A percentile compares a stretch with the other conserved stretches of the same genome.
Evolutionary conservation across 2,113 vertebrate genomes (phyloP).

Genomic region (Macrotis lagotis): DNA sequence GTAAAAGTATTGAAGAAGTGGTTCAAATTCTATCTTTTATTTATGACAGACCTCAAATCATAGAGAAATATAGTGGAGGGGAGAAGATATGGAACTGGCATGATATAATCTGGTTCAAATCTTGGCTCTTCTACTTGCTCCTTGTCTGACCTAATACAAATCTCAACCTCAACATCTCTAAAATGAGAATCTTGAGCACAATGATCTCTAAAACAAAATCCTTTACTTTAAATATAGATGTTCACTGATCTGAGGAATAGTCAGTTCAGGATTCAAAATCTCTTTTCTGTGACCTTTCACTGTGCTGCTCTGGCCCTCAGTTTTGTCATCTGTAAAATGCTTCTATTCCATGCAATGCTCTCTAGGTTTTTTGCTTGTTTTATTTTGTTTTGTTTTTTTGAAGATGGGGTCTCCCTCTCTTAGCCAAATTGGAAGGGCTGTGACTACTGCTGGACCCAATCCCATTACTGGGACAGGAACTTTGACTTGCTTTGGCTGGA

Average conservation of each 20-base stretch:
- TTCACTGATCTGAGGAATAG: background rate
- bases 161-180: background rate
- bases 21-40: constrained; percentile 2
- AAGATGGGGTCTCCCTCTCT: background rate
- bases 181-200: background rate
- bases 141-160: background rate
- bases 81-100: background rate
- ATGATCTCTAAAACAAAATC: background rate
- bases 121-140: background rate
- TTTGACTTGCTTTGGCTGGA: background rate
- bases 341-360: background rate
- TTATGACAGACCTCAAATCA: background rate
- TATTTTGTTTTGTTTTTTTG: too few species aligned
- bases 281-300: background rate
- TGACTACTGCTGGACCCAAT: background rate
- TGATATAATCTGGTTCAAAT: background rate
- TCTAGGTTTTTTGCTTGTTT: background rate
- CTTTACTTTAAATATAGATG: background rate
- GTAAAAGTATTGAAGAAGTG: constrained; percentile 20
- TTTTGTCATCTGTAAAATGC: background rate
- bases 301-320: background rate
- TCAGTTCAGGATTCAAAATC: background rate
- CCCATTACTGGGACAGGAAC: background rate
- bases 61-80: background rate
- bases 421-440: background rate